Base-by-base conservation (phyloP, 2,888 invertebrate genomes). In the Galeruca laticollis region DNA sequence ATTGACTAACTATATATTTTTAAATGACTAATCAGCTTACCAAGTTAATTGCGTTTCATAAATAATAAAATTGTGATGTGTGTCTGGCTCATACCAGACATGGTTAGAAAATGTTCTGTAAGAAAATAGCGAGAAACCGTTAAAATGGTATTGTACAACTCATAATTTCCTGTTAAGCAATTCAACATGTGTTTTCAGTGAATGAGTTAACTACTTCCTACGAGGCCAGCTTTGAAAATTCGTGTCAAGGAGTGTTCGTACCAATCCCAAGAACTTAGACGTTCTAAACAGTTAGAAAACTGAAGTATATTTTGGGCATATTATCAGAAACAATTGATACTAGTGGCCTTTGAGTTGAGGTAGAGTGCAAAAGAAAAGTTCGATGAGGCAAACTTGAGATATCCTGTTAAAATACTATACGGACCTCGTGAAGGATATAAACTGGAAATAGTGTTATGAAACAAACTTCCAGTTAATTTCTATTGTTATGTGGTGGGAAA, bases 151-250 rank as follows among this genome's bases (percentile, higher is more conserved):
- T 33, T n/a, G n/a, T n/a, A 31, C 2, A 18, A 33, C 33, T 35
- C 35, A 33, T 57, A 35, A 57, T 57, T 57, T 57, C 35, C 35
- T 57, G 21, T 26, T 52, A 52, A 21, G 20, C 52, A 26, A n/a
- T 52, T 52, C 1, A 52, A 52, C 49, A 49, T 49, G 49, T 49
- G 26, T 52, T 52, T 52, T 3, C 2, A 52, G 4, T 52, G 13
- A 26, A 52, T 52, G 1, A 52, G n/a, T 26, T 5, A 51, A 43
- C 43, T 43, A 1, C 15, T 43, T 47, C 9, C 15, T 47, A 18
- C 47, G 47, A 47, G 47, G 47, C 18, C 15, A 2, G 1, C 5
- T 18, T 47, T 15, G 15, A 47, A 18, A 18, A 18, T 47, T 47
- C 2, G 9, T 47, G 8, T n/a, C 18, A 47, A 47, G 26, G 26